Evolutionary conservation across 2,888 invertebrate species (phyloP), one percentile per base, ranked within the genome.

Genomic region (Acrobasis consociella): DNA sequence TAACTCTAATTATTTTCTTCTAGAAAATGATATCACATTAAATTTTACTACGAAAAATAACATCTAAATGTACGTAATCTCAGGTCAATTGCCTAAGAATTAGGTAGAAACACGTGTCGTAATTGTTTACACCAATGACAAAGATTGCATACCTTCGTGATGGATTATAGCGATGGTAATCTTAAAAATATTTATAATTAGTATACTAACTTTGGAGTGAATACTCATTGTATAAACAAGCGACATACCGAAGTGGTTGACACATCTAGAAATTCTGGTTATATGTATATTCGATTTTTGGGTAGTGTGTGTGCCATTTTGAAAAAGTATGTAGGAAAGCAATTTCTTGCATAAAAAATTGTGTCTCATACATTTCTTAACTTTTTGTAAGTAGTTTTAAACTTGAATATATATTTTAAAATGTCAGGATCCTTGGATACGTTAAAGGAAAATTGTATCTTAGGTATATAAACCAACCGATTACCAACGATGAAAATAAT

Each of bases 101-200:
- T n/a, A 51, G 42, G 42, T 39, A 17, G 51, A 38, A 51, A 51
- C 38, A 16, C 60, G 17, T 60, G 60, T 38, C 39, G 60, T 60
- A 60, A 60, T 42, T 60, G 60, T 60, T 60, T 60, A 38, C 60
- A 16, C 13, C 37, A 38, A 38, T 37, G 59, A 39, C 59, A 60
- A 15, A 60, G 39, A 60, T 51, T 60, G 60, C 51, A 38, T 60
- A 31, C 51, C 60, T 37, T 15, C n/a, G 22, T 60, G 60, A 60
- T 60, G 60, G 60, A 60, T 60, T 60, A 60, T 51, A 51, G 11
- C 60, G 10, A 42, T n/a, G 51, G 60, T 31, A 60, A 51, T 60
- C 60, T 60, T 42, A 38, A n/a, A 59, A 49, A 38, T 22, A 22
- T 22, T 22, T 22, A 22, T 2, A 22, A 46, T 31, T 58, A 56